Base-by-base conservation (phyloP, 1,140 invertebrate species). In the Monochamus saltuarius region DNA sequence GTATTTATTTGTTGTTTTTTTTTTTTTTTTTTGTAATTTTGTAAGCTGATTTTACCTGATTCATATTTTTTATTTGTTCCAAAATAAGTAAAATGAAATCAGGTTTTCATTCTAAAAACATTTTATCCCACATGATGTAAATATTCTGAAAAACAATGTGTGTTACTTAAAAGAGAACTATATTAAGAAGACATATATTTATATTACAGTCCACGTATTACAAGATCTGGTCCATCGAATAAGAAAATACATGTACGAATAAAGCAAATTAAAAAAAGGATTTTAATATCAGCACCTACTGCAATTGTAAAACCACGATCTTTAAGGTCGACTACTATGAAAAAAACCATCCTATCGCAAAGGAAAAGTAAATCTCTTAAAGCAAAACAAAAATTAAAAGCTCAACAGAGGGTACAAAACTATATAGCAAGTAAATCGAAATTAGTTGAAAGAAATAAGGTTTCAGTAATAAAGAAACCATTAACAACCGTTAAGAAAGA, bases 261-360 rank as follows among this genome's bases (percentile, higher is more conserved):
- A 29, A 58, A 64, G 17, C 64, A 70, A 47, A 65, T 70, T 6
- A 72, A 72, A 61, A 57, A 64, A 54, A 61, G 67, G 36, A 69
- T 72, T 51, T 39, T 70, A 3, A 35, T 72, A 14, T 55, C 63
- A 11, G 61, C 36, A 16, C 40, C 59, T 7, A 59, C 35, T 10
- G 63, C 56, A 9, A 57, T 63, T 11, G 54, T 69, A 4, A 69
- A 66, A 54, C 61, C 67, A 19, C 62, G 66, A 42, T 50, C 61
- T 42, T 51, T 72, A 22, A 49, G 70, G 46, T 68, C 67, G 2
- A 65, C 66, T 11, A 70, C 70, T 29, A 19, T 63, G 29, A 68
- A 68, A 57, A 72, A 66, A 22, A 61, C 58, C 9, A 60, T 61
- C 1, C 45, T 65, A 8, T 66, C 64, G 9, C 56, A 57, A 40